These are phyloP conservation scores for Tetrapedia diversipes DNA, from an alignment of 2,888 invertebrate genomes.

Conservation along the genomic window DNA sequence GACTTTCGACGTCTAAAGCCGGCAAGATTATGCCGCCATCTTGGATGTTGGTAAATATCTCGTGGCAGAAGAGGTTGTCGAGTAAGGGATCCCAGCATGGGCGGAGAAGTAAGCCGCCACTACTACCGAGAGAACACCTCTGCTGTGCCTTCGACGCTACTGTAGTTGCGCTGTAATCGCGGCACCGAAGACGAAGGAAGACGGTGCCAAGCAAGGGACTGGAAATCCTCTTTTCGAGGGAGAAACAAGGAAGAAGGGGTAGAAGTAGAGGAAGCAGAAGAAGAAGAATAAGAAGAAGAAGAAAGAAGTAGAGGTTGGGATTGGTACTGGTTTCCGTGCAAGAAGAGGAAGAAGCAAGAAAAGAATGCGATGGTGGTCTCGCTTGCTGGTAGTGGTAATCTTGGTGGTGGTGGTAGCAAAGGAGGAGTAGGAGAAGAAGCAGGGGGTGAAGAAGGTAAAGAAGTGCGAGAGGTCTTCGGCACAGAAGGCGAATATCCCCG, in stretches of 20 bases:
- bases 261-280: background rate
- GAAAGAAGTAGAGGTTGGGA: too few species aligned
- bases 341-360: conserved; percentile 7
- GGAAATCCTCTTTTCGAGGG: conserved; percentile 23
- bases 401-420: conserved; percentile 43
- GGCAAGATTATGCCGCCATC: conserved; percentile 82
- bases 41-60: conserved; percentile 83
- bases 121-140: conserved; percentile 37
- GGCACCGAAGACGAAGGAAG: conserved; percentile 31
- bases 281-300: conserved; percentile 1
- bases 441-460: conserved; percentile 68
- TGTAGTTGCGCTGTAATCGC: conserved; percentile 49
- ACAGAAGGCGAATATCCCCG: conserved; percentile 76
- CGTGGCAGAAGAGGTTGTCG: conserved; percentile 74
- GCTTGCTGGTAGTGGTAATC: conserved; percentile 50
- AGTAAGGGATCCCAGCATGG: conserved; percentile 63
- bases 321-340: too few species aligned
- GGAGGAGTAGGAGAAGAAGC: conserved; percentile 39
- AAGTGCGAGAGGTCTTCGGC: conserved; percentile 78
- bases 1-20: conserved; percentile 74
- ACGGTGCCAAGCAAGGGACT: conserved; percentile 27
- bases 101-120: conserved; percentile 67
- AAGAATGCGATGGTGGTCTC: conserved; percentile 21
- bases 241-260: background rate
- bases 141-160: conserved; percentile 19